Conservation (phyloP, 2,113 vertebrate species). For the Thamnaconus septentrionalis region DNA sequence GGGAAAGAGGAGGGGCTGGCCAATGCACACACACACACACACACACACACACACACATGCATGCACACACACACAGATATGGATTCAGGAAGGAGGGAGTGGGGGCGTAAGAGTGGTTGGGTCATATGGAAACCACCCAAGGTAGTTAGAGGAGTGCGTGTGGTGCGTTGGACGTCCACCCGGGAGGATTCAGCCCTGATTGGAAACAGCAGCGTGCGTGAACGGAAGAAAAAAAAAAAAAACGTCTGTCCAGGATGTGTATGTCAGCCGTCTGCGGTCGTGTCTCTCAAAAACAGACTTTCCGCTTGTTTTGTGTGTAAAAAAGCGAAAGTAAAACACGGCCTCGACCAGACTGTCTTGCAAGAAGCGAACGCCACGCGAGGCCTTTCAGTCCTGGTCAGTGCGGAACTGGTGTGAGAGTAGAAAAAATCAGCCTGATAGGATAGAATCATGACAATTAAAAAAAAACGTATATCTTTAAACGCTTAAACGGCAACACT, state of each 20-base stretch:
- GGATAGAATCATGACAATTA: no score
- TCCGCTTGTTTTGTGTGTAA: neutral
- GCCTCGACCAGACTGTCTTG: no score
- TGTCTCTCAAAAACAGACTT: slow-evolving; percentile 1
- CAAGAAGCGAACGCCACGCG: no score
- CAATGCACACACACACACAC: no score
- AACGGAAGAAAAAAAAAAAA: slow-evolving; percentile 30
- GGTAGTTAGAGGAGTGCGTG: slow-evolving; percentile 63
- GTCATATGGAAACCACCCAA: slow-evolving; percentile 54
- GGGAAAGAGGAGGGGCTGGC: no score
- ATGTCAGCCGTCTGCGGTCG: slow-evolving; percentile 14
- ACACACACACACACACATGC: neutral
- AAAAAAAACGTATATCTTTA: no score
- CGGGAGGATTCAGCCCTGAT: slow-evolving; percentile 54
- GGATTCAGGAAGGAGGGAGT: slow-evolving; percentile 11
- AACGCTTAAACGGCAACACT: no score
- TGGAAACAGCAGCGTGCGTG: slow-evolving; percentile 56
- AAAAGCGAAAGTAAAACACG: neutral
- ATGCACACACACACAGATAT: slow-evolving; percentile 36
- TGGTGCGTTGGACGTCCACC: slow-evolving; percentile 59
- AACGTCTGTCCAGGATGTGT: slow-evolving; percentile 33
- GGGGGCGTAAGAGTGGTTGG: slow-evolving; percentile 29
- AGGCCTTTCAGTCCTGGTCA: no score
- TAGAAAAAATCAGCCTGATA: no score
- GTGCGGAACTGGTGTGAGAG: no score